These are phyloP conservation scores for Pachydiplax longipennis DNA, from an alignment of 2,888 invertebrate species.

Conservation along the genomic window DNA sequence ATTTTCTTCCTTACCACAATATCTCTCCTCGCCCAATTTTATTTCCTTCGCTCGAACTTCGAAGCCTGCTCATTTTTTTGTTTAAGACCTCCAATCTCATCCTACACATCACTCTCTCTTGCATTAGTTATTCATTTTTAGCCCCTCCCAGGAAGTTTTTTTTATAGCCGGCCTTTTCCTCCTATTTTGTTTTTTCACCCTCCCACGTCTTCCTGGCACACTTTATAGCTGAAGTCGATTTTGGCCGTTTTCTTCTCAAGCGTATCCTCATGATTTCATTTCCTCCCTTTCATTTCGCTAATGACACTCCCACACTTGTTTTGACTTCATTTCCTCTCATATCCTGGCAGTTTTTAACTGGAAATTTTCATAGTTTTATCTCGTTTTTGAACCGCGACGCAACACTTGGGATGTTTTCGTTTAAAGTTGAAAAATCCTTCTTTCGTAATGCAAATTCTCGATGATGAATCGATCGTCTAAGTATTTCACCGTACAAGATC, in stretches of 20 bases:
- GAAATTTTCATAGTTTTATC: no score
- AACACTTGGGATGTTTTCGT: no score
- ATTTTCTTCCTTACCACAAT: neutral
- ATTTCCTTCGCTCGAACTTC: neutral
- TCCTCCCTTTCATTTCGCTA: neutral
- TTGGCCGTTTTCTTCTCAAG: neutral
- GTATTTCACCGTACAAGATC: no score
- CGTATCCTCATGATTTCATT: neutral
- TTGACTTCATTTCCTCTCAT: neutral
- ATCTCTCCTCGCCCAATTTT: neutral
- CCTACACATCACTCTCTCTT: neutral
- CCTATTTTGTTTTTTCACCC: neutral
- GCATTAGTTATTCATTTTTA: neutral
- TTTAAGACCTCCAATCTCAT: neutral
- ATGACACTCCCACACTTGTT: neutral
- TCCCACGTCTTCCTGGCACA: neutral
- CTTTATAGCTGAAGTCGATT: neutral
- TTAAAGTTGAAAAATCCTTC: no score
- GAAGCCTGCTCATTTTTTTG: neutral
- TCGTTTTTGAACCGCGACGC: no score
- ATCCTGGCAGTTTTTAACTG: no score
- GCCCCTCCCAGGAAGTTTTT: neutral
- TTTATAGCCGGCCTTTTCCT: neutral
- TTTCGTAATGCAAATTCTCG: no score
- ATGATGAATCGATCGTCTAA: no score